A percentile compares a stretch with the other conserved stretches of the same genome.
These are phyloP conservation scores for Acronicta leporina DNA, from an alignment of 2,888 invertebrate species.

Conservation along the genomic window DNA sequence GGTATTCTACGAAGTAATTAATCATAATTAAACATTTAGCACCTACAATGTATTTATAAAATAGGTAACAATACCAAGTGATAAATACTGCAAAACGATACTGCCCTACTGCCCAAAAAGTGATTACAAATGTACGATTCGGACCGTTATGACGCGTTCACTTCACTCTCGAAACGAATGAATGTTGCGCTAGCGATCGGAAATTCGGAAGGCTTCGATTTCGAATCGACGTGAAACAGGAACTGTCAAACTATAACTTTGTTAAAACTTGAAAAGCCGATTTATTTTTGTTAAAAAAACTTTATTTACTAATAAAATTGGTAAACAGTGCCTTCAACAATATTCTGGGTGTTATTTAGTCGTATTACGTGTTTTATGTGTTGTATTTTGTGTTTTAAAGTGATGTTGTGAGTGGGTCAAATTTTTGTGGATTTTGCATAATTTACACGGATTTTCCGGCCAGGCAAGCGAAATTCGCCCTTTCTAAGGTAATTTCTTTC, in stretches of 20 bases:
- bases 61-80: no score
- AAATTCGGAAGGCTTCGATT: constrained; percentile 55
- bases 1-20: no score
- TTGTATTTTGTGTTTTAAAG: constrained; percentile 48
- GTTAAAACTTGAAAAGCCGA: constrained; percentile 63
- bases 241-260: constrained; percentile 66
- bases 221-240: constrained; percentile 51
- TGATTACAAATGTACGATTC: constrained; percentile 20
- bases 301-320: constrained; percentile 58
- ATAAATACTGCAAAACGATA: no score
- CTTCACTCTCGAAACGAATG: constrained; percentile 41
- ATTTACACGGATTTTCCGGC: constrained; percentile 45
- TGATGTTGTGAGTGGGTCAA: constrained; percentile 56
- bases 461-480: constrained; percentile 33
- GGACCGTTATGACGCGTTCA: constrained; percentile 49
- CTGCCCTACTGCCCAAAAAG: no score
- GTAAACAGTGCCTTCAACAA: constrained; percentile 53
- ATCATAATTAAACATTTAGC: no score
- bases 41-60: no score
- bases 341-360: constrained; percentile 42
- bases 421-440: constrained; percentile 56
- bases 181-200: constrained; percentile 53
- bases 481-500: constrained; percentile 48
- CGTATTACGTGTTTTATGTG: constrained; percentile 40
- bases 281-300: constrained; percentile 57